Evolutionary conservation across 2,113 vertebrate species (phyloP), one percentile per base, ranked within the genome.

Genomic region (Eonycteris spelaea): DNA sequence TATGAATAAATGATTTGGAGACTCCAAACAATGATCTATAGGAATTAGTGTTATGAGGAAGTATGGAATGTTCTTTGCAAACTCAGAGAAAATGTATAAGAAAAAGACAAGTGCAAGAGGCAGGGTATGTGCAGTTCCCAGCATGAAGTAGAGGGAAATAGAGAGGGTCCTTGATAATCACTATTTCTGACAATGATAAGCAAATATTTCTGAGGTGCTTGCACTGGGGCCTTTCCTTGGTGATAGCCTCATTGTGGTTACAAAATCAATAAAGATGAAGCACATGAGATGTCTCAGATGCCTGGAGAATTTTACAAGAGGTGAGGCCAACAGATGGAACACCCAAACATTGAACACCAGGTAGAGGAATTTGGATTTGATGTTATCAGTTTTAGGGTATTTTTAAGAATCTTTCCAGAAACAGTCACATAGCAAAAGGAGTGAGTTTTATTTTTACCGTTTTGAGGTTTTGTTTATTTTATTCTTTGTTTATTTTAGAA

Each of bases 1-100:
- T 55, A 92, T 94, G 92, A 95, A 92, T 97, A 87, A 97, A 95
- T 96, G 70, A 96, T n/a, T 16, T 53, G 93, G 90, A 77, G 45
- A 91, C 68, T 96, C 71, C 40, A 93, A 95, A 94, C 33, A 94
- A 74, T 4, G 65, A 68, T 1, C 96, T 96, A 63, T 63, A 85
- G 45, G 24, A 93, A 82, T 48, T n/a, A 33, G 3, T 24, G 12
- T 26, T 59, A 4, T 38, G 51, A 57, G 48, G 11, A 24, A 78
- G 28, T 33, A 77, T 21, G 7, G 48, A 89, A 35, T 22, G 55
- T 30, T 2, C 35, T 68, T 68, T 80, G 40, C 2, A 33, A 88
- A 73, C 11, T 57, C 19, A 78, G 43, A 83, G 68, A 73, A 82
- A 59, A 19, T 51, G 18, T 70, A 28, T 19, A 53, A 28, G n/a